Base-by-base conservation (phyloP, 1,140 invertebrate genomes). In the Drosophila murphyi region DNA sequence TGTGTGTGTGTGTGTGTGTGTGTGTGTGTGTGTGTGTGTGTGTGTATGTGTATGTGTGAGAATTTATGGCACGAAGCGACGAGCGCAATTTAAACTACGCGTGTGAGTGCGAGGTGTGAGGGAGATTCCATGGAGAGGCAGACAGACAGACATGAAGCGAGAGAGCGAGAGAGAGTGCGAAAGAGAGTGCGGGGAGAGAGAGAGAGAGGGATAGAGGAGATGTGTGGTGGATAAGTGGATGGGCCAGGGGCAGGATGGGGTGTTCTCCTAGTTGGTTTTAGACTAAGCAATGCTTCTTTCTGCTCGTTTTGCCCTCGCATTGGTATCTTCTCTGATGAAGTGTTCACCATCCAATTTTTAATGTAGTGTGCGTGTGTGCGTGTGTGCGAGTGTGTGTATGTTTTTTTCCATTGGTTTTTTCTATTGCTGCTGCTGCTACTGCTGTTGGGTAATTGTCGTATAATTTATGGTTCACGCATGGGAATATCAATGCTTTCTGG, bases 21-120 rank as follows among this genome's bases (percentile, higher is more conserved):
- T 20, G 20, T 20, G 0, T 20, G 20, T 20, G 20, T 20, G 20
- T 63, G 62, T 59, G 63, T 20, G 41, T 7, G 28, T 43, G 20
- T 47, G 28, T 77, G 12, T 12, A 0, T 12, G 12, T 12, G 12
- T 12, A 0, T 12, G 12, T 63, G 62, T 59, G 63, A 47, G 79
- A 88, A 87, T 87, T 87, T 88, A 88, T 88, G 80, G 83, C 72
- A 83, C 81, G 76, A 79, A 69, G 73, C 72, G 67, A 68, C 48
- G 56, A 87, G 71, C 80, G 70, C 77, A 87, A 87, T 87, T 87
- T 87, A 88, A 87, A 87, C 83, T 88, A 87, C 83, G 83, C 83
- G 83, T 87, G 83, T 88, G 83, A 87, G 83, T 78, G 72, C 52
- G 67, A 50, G 72, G 43, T 54, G 72, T 63, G 65, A 57, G 57